Conservation (phyloP, 2,113 vertebrate species). For the Crotophaga sulcirostris region DNA sequence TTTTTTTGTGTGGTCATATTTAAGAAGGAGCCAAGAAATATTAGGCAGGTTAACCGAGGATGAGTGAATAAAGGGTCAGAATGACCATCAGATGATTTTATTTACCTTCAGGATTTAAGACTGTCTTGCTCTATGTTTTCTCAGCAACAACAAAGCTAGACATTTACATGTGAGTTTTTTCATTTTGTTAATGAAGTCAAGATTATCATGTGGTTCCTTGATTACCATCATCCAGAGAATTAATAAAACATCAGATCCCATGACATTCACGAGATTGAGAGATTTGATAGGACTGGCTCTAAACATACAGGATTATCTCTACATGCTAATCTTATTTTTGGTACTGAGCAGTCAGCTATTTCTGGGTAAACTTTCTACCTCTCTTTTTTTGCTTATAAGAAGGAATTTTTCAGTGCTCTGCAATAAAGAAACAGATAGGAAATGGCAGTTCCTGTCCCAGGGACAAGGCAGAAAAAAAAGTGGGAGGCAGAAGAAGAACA, state of each 20-base stretch:
- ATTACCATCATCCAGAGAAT: neutral
- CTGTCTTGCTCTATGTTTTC: neutral
- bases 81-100: neutral
- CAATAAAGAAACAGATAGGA: neutral
- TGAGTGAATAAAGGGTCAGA: neutral
- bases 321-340: neutral
- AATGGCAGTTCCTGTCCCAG: neutral
- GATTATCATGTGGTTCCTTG: neutral
- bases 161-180: neutral
- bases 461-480: neutral
- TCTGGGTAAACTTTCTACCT: neutral
- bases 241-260: neutral
- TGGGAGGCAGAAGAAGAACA: neutral
- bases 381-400: neutral
- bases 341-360: neutral
- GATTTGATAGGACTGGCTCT: neutral
- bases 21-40: neutral
- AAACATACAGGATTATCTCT: neutral
- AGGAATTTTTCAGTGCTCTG: neutral
- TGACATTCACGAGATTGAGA: constrained; percentile 34
- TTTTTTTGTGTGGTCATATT: neutral
- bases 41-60: neutral
- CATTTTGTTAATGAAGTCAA: neutral
- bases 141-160: neutral
- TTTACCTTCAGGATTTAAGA: neutral